Conservation (phyloP, 1,140 invertebrate genomes). For the Dinoponera quadriceps region DNA sequence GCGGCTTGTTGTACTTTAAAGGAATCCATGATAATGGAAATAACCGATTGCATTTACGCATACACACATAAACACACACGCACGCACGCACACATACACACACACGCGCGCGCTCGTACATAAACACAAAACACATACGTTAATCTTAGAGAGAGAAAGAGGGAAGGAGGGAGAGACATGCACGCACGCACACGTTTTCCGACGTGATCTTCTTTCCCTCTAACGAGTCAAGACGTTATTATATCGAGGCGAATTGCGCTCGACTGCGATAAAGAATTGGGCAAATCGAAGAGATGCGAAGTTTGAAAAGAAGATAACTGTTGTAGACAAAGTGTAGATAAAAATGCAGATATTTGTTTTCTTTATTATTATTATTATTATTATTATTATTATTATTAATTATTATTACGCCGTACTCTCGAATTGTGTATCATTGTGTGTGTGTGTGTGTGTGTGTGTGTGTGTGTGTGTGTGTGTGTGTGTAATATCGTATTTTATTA, state of each 20-base stretch:
- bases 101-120: background rate
- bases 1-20: slow-evolving; percentile 49
- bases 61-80: background rate
- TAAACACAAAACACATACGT: background rate
- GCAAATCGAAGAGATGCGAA: slow-evolving; percentile 20
- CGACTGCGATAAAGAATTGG: slow-evolving; percentile 33
- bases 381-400: slow-evolving; percentile 63
- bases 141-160: slow-evolving; percentile 12
- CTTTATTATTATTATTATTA: slow-evolving; percentile 71
- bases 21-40: slow-evolving; percentile 27
- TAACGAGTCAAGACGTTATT: slow-evolving; percentile 30
- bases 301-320: slow-evolving; percentile 48
- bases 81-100: background rate
- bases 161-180: slow-evolving; percentile 1
- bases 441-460: too few relatives aligned
- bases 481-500: slow-evolving; percentile 64
- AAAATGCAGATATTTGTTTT: slow-evolving; percentile 74
- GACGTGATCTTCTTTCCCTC: slow-evolving; percentile 40
- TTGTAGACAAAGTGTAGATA: slow-evolving; percentile 76
- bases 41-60: slow-evolving; percentile 7
- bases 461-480: too few relatives aligned
- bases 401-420: slow-evolving; percentile 65
- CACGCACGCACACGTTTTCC: slow-evolving; percentile 17
- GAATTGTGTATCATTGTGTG: slow-evolving; percentile 68
- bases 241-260: slow-evolving; percentile 16